Evolutionary conservation across 1,140 invertebrate genomes (phyloP).

Genomic region (Pteromalus puparum): DNA sequence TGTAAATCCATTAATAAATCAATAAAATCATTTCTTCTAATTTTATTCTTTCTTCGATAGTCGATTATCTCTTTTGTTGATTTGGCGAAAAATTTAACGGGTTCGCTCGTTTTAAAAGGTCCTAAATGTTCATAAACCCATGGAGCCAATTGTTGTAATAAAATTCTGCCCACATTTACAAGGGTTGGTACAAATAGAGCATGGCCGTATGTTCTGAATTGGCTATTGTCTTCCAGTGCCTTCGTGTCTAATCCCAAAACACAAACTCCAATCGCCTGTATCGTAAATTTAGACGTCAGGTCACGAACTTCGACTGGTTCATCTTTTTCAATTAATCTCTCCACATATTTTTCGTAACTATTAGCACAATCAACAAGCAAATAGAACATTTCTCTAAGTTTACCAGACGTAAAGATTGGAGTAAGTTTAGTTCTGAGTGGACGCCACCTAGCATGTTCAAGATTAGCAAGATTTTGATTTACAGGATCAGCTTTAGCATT

Average conservation of each 20-base stretch:
- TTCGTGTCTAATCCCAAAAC: slow-evolving; percentile 79
- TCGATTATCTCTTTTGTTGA: slow-evolving; percentile 69
- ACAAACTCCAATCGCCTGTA: slow-evolving; percentile 77
- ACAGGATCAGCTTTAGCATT: slow-evolving; percentile 65
- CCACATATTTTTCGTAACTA: slow-evolving; percentile 60
- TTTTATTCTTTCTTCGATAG: slow-evolving; percentile 71
- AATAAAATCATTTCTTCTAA: slow-evolving; percentile 75
- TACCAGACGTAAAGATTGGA: slow-evolving; percentile 74
- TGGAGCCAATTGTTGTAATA: slow-evolving; percentile 27
- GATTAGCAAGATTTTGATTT: slow-evolving; percentile 62
- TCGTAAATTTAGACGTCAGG: slow-evolving; percentile 70
- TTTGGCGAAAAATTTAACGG: slow-evolving; percentile 71
- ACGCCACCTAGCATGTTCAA: slow-evolving; percentile 73
- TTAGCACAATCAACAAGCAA: slow-evolving; percentile 69
- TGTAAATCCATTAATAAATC: slow-evolving; percentile 75
- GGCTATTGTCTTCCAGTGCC: slow-evolving; percentile 75
- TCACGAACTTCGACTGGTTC: slow-evolving; percentile 63
- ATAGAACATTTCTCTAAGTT: slow-evolving; percentile 74
- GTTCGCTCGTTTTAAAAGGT: slow-evolving; percentile 56
- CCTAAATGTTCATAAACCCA: slow-evolving; percentile 52
- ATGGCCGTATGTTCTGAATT: slow-evolving; percentile 73
- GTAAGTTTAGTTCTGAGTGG: slow-evolving; percentile 73
- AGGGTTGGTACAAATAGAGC: slow-evolving; percentile 63
- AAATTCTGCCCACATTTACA: slow-evolving; percentile 24
- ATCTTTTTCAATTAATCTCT: slow-evolving; percentile 61